phyloP scores from a whole-genome alignment of 2,888 invertebrate species.

The Colletes collaris region DNA sequence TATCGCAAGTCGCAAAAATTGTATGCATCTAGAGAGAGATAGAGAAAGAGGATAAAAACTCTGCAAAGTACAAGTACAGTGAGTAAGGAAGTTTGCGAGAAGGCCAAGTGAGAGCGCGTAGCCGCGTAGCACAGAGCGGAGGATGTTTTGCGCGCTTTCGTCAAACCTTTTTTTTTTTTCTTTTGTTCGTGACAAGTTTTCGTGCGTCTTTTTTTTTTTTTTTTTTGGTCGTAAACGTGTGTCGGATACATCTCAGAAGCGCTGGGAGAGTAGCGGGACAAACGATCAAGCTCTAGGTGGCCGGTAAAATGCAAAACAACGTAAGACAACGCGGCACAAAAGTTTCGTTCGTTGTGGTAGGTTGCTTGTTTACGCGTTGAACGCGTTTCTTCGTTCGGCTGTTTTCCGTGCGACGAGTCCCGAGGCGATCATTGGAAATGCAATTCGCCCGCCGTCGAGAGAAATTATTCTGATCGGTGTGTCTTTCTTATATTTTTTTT shows the following conservation, averaged over 20 bases:
- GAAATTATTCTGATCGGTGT: slow-evolving; percentile 27
- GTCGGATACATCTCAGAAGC: slow-evolving; percentile 29
- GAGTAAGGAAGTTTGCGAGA: slow-evolving; percentile 46
- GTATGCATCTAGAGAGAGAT: slow-evolving; percentile 16
- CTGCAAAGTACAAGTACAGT: slow-evolving; percentile 31
- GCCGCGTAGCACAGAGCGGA: slow-evolving; percentile 64
- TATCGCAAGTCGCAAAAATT: slow-evolving; percentile 4
- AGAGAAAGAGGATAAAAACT: slow-evolving; percentile 25
- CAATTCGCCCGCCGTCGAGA: slow-evolving; percentile 16
- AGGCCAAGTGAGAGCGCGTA: slow-evolving; percentile 61
- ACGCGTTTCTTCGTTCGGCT: too few relatives aligned
- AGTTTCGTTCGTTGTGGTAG: background rate
- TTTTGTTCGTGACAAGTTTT: slow-evolving; percentile 15
- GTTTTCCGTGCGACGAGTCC: too few relatives aligned
- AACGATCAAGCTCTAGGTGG: slow-evolving; percentile 46
- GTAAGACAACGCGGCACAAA: slow-evolving; percentile 4
- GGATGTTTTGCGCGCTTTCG: slow-evolving; percentile 27
- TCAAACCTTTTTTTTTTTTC: background rate
- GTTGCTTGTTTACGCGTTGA: slow-evolving; percentile 1
- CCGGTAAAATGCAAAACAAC: slow-evolving; percentile 34
- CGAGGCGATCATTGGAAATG: too few relatives aligned
- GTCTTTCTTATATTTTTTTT: too few relatives aligned
- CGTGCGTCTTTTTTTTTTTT: slow-evolving; percentile 20
- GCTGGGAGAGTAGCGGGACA: slow-evolving; percentile 39
- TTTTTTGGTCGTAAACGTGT: too few relatives aligned